These are phyloP conservation scores for Nibea albiflora DNA, from an alignment of 2,113 vertebrate genomes.

Conservation along the genomic window DNA sequence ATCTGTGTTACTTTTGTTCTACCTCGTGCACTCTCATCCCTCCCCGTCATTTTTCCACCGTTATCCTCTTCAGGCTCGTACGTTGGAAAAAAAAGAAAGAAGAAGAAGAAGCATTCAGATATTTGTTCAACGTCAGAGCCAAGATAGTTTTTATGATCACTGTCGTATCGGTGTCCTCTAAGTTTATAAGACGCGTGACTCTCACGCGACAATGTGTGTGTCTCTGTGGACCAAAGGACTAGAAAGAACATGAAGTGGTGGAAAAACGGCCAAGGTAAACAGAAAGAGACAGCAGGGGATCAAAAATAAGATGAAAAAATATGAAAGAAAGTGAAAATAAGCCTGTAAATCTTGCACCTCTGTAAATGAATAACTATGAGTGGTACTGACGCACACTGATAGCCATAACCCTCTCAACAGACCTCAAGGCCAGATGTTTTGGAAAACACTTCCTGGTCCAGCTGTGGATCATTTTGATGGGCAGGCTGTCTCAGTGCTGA, in stretches of 20 bases:
- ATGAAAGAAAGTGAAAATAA: neutral
- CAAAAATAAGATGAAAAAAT: constrained; percentile 2
- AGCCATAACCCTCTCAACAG: constrained; percentile 37
- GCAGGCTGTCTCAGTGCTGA: constrained; percentile 33
- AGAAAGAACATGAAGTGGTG: neutral
- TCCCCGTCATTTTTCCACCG: neutral
- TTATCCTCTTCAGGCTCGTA: constrained; percentile 20
- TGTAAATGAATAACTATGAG: constrained; percentile 31
- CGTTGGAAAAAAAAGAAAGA: constrained; percentile 23
- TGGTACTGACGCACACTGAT: constrained; percentile 42
- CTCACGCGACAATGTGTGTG: neutral
- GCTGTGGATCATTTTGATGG: constrained; percentile 61
- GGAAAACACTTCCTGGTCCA: constrained; percentile 55
- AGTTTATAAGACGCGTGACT: constrained; percentile 16
- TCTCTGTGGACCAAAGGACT: neutral
- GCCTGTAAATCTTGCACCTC: constrained; percentile 16
- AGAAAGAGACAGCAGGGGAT: constrained; percentile 3
- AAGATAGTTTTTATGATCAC: constrained; percentile 40
- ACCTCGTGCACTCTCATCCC: neutral
- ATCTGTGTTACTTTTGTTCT: neutral
- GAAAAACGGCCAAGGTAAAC: neutral
- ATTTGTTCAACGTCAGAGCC: constrained; percentile 38
- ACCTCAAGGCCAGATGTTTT: constrained; percentile 57
- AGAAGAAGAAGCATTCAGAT: constrained; percentile 19
- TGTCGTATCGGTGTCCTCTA: constrained; percentile 4